phyloP scores from a whole-genome alignment of 2,113 vertebrate genomes.

The Calidris pygmaea region DNA sequence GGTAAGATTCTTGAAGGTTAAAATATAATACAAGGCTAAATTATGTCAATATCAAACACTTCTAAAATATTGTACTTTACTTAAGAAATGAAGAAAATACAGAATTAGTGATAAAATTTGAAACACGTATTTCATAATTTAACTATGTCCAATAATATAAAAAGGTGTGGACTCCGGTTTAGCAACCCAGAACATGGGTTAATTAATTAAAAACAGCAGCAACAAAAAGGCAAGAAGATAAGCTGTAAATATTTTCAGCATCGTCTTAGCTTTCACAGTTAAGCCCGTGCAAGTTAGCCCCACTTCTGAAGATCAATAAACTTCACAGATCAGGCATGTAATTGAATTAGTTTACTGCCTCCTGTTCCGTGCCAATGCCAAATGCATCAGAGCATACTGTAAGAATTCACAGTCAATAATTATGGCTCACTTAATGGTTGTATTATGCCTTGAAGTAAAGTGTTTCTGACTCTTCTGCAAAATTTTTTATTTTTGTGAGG shows the following conservation, averaged over 20 bases:
- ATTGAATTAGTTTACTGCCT: slow-evolving; percentile 50
- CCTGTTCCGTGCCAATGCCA: slow-evolving; percentile 27
- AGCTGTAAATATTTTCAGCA: background rate
- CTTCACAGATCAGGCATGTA: slow-evolving; percentile 49
- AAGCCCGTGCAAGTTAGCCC: background rate
- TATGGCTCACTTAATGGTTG: slow-evolving; percentile 13
- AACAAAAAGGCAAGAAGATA: background rate
- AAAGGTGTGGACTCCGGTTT: background rate
- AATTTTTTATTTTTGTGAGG: background rate
- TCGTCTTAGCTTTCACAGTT: background rate
- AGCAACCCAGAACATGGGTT: background rate
- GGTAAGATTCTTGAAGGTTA: background rate
- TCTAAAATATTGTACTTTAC: background rate
- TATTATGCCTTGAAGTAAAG: slow-evolving; percentile 28
- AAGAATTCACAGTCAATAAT: slow-evolving; percentile 48
- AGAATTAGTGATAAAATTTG: background rate
- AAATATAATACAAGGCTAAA: background rate
- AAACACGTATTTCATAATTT: background rate
- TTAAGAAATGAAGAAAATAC: background rate
- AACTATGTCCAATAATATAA: background rate
- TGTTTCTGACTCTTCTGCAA: background rate
- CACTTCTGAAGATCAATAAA: slow-evolving; percentile 47
- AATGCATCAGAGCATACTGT: slow-evolving; percentile 20
- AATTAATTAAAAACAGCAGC: background rate
- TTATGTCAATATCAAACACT: background rate